Conservation (phyloP, 2,888 invertebrate genomes). For the Platypus cylindrus region DNA sequence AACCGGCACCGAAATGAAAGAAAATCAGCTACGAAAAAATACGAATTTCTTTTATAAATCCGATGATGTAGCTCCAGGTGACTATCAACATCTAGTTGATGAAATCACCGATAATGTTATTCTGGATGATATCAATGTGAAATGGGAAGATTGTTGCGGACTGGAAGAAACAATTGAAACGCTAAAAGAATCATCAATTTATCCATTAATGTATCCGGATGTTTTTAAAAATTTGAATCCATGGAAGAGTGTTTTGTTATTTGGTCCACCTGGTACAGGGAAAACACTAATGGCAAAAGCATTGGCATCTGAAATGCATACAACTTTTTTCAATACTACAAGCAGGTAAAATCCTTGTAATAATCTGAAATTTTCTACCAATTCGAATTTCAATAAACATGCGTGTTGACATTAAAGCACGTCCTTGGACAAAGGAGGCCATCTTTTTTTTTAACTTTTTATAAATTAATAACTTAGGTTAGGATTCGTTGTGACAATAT, state of each 20-base stretch:
- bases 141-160: slow-evolving; percentile 74
- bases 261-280: slow-evolving; percentile 62
- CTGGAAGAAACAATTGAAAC: slow-evolving; percentile 60
- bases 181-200: slow-evolving; percentile 77
- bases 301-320: slow-evolving; percentile 65
- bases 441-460: no score
- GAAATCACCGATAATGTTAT: slow-evolving; percentile 56
- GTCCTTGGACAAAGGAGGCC: no score
- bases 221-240: slow-evolving; percentile 58
- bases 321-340: slow-evolving; percentile 82
- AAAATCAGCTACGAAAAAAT: slow-evolving; percentile 6
- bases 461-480: no score
- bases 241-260: slow-evolving; percentile 61
- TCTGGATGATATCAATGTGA: slow-evolving; percentile 49
- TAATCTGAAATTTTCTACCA: not conserved
- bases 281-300: slow-evolving; percentile 87
- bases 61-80: slow-evolving; percentile 17
- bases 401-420: no score
- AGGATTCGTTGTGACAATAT: no score
- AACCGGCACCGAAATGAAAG: not conserved
- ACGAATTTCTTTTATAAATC: slow-evolving; percentile 3
- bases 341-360: slow-evolving; percentile 33
- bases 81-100: slow-evolving; percentile 29
- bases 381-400: no score
- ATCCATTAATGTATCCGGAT: slow-evolving; percentile 61